Evolutionary conservation across 2,113 vertebrate genomes (phyloP).

Genomic region (Hydropotes inermis): DNA sequence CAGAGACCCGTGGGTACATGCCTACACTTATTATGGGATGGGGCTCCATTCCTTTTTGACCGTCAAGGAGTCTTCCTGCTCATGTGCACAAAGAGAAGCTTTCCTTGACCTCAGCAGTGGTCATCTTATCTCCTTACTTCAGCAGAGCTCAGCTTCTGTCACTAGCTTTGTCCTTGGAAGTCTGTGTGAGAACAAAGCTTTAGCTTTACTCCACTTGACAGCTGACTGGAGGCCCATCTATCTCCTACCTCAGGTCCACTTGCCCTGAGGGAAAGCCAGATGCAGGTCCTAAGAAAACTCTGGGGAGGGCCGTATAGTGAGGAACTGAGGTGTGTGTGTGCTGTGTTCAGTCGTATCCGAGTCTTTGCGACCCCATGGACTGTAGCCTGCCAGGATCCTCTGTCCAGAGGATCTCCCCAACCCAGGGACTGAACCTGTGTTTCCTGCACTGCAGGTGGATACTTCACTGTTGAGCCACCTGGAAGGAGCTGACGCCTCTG

Average conservation of each 20-base stretch:
- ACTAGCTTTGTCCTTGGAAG: neutral
- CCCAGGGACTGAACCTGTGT: neutral
- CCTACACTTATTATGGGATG: neutral
- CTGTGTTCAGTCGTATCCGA: accelerated
- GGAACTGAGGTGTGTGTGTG: neutral
- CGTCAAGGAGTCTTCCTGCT: neutral
- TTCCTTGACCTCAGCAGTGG: neutral
- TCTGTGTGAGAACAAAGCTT: neutral
- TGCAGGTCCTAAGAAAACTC: accelerated
- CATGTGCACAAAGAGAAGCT: neutral
- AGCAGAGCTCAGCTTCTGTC: neutral
- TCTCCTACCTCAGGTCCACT: neutral
- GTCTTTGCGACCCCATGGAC: neutral
- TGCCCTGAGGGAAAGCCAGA: neutral
- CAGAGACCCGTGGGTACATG: neutral
- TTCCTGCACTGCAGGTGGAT: neutral
- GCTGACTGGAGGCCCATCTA: neutral
- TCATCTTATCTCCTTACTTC: neutral
- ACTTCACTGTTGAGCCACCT: neutral
- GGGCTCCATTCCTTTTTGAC: neutral
- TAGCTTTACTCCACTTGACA: neutral
- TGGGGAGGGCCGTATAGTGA: neutral
- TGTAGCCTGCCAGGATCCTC: neutral
- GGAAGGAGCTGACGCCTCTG: neutral
- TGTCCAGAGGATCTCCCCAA: neutral